Base-by-base conservation (phyloP, 2,888 invertebrate species). In the Leucozona laternaria region DNA sequence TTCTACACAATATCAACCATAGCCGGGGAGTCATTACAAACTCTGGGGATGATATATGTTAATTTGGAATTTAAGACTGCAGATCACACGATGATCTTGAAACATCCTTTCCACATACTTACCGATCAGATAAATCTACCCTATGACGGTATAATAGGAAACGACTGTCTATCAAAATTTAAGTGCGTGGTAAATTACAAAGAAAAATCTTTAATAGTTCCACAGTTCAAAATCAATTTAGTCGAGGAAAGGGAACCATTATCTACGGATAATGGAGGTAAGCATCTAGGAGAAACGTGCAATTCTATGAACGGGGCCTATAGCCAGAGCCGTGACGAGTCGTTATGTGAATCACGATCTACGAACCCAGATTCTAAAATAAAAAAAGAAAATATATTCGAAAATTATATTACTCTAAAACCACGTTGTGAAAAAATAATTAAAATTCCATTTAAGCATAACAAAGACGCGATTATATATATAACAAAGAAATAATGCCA, bases 401-500 rank as follows among this genome's bases (percentile, higher is more conserved):
- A 28, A 55, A 31, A 55, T 31, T 55, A 55, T 5, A 55, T 55
- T 28, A 31, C 31, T 55, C 4, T 55, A 1, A 55, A 17, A 55
- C 28, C n/a, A 15, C 31, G n/a, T 55, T 55, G 28, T 28, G 28
- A 25, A 17, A n/a, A 55, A 17, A 55, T 55, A 55, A 55, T 55
- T 55, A 28, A 55, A 55, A 55, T 55, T 55, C 55, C 55, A 31
- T 55, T 55, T 31, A 28, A 55, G 28, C n/a, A 55, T n/a, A 28
- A 55, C 4, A 55, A 55, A 55, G 28, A 55, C 31, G 28, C 55
- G 53, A 25, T 68, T 28, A 68, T 68, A n/a, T 50, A 34, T 50
- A 31, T n/a, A 68, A 68, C 20, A 68, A 66, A 50, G 15, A 68
- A 68, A 28, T 45, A 34, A 64, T 10, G 15, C 43, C 62, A 62